A percentile compares a stretch with the other conserved stretches of the same genome.
phyloP scores from a whole-genome alignment of 2,888 invertebrate species.

The Chaitophorus viminalis region DNA sequence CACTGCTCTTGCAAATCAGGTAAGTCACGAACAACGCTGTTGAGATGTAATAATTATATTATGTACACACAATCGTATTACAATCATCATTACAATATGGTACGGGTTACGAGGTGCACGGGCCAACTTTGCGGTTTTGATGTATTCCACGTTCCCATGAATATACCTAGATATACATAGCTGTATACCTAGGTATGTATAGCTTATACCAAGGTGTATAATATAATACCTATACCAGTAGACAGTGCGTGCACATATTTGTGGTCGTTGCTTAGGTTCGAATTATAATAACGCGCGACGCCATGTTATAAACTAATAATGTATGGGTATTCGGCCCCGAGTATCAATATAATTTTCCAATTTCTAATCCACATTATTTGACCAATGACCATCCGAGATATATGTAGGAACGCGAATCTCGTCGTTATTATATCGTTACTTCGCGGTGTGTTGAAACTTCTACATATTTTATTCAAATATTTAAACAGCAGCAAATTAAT shows the following conservation, averaged over 20 bases:
- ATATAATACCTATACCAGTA: no score
- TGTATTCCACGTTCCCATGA: neutral
- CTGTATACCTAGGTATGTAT: no score
- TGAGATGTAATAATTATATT: no score
- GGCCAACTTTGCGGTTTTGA: neutral
- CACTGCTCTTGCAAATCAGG: slow-evolving; percentile 98
- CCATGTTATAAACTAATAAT: neutral
- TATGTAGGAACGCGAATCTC: neutral
- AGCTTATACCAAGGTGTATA: no score
- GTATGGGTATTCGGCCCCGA: neutral
- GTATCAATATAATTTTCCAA: slow-evolving; percentile 39
- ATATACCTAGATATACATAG: neutral
- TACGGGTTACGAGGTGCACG: neutral
- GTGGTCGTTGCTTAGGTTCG: neutral
- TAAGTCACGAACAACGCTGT: slow-evolving; percentile 69
- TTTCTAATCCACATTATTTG: slow-evolving; percentile 6
- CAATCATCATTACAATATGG: neutral
- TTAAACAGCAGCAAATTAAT: neutral
- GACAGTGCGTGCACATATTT: slow-evolving; percentile 2
- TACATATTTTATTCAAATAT: neutral
- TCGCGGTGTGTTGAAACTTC: neutral
- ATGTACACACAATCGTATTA: neutral
- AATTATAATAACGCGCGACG: neutral
- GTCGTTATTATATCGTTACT: neutral
- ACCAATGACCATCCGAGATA: no score